Evolutionary conservation across 1,140 invertebrate genomes (phyloP).

Genomic region (Hylaeus volcanicus): DNA sequence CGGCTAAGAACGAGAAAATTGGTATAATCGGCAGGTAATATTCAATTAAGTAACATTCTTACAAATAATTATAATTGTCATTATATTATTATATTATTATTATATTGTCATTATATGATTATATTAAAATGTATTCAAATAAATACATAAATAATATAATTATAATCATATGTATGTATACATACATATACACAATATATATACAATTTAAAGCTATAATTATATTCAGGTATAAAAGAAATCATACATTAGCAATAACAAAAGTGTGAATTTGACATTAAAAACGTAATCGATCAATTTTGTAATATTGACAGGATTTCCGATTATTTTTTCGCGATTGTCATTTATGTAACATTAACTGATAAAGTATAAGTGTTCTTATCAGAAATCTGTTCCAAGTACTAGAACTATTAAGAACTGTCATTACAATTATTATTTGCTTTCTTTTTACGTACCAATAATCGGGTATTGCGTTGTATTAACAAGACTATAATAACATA

Average conservation of each 20-base stretch:
- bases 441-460: neutral
- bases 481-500: neutral
- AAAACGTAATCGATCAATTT: neutral
- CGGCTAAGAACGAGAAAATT: slow-evolving; percentile 82
- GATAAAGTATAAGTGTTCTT: neutral
- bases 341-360: neutral
- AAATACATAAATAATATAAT: neutral
- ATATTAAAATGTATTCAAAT: neutral
- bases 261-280: neutral
- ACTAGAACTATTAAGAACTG: neutral
- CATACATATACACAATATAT: neutral
- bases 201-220: neutral
- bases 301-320: neutral
- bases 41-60: neutral
- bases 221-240: neutral
- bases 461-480: neutral
- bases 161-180: neutral
- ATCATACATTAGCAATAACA: neutral
- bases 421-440: neutral
- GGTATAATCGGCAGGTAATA: slow-evolving; percentile 85
- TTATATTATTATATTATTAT: neutral
- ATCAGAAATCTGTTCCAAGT: neutral
- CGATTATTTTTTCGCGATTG: neutral
- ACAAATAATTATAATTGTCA: neutral
- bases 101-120: neutral